These are phyloP conservation scores for Pelosia muscerda DNA, from an alignment of 2,888 invertebrate genomes.

Conservation along the genomic window DNA sequence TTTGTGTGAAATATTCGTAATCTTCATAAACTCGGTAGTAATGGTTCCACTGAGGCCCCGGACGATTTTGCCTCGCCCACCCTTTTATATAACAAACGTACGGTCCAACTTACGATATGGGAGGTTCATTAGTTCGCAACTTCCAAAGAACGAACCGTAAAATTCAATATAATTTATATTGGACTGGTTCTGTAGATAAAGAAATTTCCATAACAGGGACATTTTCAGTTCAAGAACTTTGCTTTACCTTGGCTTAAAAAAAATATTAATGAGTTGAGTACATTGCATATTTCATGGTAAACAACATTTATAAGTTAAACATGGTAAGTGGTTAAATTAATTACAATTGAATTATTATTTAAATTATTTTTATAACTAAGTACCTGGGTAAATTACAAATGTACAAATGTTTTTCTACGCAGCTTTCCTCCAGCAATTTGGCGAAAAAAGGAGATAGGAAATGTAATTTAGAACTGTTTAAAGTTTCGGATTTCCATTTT, in stretches of 20 bases:
- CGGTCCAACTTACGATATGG: slow-evolving; percentile 44
- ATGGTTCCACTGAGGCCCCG: slow-evolving; percentile 41
- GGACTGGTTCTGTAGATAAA: slow-evolving; percentile 13
- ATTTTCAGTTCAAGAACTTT: not conserved
- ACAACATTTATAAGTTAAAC: not conserved
- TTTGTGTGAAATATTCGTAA: slow-evolving; percentile 53
- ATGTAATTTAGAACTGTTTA: slow-evolving; percentile 19
- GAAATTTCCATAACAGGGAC: not conserved
- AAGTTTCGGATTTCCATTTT: slow-evolving; percentile 18
- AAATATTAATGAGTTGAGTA: slow-evolving; percentile 1
- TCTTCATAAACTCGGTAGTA: slow-evolving; percentile 50
- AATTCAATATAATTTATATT: slow-evolving; percentile 35
- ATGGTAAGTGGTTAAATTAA: not conserved
- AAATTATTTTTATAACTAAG: slow-evolving; percentile 11
- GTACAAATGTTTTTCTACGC: slow-evolving; percentile 19
- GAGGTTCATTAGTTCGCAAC: slow-evolving; percentile 46
- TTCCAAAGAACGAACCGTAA: slow-evolving; percentile 30
- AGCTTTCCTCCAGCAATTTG: slow-evolving; percentile 14
- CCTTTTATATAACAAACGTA: slow-evolving; percentile 42
- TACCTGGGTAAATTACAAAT: slow-evolving; percentile 13
- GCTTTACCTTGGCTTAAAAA: not conserved
- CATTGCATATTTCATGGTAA: not conserved
- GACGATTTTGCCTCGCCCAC: slow-evolving; percentile 35
- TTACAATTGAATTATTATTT: not conserved
- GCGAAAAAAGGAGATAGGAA: slow-evolving; percentile 15